Percentiles rank a stretch among this genome's conserved stretches.
phyloP scores from a whole-genome alignment of 2,113 vertebrate species.

The Nothoprocta pentlandii region DNA sequence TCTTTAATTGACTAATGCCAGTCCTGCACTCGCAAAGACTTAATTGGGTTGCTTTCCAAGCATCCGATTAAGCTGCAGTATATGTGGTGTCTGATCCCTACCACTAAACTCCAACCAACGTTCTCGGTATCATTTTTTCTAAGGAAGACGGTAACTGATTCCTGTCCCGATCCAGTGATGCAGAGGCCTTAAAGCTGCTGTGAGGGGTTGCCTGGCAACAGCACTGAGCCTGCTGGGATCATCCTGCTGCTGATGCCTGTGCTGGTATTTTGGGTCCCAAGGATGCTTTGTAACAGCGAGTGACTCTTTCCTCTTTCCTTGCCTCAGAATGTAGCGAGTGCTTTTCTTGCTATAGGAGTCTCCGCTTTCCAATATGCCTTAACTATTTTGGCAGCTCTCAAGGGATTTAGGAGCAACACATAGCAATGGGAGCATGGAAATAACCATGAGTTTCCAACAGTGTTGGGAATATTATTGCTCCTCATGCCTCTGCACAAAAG shows the following conservation, averaged over 20 bases:
- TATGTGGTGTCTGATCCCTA: background rate
- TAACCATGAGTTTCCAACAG: background rate
- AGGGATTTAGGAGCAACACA: background rate
- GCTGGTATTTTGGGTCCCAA: background rate
- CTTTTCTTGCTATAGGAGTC: background rate
- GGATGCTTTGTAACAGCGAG: background rate
- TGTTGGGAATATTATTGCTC: background rate
- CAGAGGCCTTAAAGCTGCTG: background rate
- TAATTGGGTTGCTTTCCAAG: background rate
- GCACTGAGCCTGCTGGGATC: background rate
- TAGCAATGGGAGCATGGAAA: background rate
- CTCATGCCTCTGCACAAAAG: background rate
- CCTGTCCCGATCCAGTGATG: background rate
- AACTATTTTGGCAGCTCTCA: background rate
- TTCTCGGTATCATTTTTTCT: background rate
- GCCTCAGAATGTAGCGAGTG: background rate
- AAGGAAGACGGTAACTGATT: background rate
- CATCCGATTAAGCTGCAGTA: background rate
- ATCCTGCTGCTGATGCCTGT: background rate
- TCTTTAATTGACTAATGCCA: background rate
- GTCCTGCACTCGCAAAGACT: background rate
- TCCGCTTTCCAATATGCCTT: background rate
- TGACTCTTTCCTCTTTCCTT: background rate
- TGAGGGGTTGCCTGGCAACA: constrained; percentile 34
- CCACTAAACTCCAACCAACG: background rate